Evolutionary conservation across 2,888 invertebrate genomes (phyloP), one percentile per base, ranked within the genome.

Genomic region (Lasioglossum villosulum): DNA sequence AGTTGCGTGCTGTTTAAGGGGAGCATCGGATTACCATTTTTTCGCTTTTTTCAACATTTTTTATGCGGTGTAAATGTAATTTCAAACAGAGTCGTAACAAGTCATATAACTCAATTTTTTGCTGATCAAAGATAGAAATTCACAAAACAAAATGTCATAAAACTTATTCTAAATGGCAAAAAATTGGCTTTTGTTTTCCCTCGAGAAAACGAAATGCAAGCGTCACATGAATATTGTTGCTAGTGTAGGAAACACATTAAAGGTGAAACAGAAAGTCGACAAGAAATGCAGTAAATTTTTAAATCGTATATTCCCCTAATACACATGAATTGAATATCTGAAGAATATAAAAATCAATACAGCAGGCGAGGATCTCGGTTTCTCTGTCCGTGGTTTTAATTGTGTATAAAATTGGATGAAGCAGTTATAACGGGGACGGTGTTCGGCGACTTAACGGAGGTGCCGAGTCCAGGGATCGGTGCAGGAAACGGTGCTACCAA

Each of bases 401-500:
- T 30, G 5, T 30, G 34, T 66, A 66, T 34, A 34, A 66, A 66
- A 34, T 34, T 34, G 34, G 19, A 68, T 23, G 68, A 68, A 37
- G 23, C 68, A n/a, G 68, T 23, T 37, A 39, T 68, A 68, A 37
- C 68, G 68, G 37, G 23, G 8, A 37, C 30, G 23, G 8, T 23
- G 23, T 37, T n/a, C 37, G 37, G 34, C 19, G 23, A 6, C 23
- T 34, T 37, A 34, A 37, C 68, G 68, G 39, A 39, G n/a, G 23
- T 4, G 23, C 10, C n/a, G 68, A 1, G 19, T 37, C 66, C 34
- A 34, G 19, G 30, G 6, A 34, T 34, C 66, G 16, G 66, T 23
- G 66, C 34, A 19, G 66, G 34, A 34, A 10, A 66, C 68, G 68
- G 39, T 68, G 68, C 37, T 68, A 34, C 71, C 39, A 42, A 68